Evolutionary conservation across 1,140 invertebrate genomes (phyloP), one percentile per base, ranked within the genome.

Genomic region (Neodiprion fabricii): DNA sequence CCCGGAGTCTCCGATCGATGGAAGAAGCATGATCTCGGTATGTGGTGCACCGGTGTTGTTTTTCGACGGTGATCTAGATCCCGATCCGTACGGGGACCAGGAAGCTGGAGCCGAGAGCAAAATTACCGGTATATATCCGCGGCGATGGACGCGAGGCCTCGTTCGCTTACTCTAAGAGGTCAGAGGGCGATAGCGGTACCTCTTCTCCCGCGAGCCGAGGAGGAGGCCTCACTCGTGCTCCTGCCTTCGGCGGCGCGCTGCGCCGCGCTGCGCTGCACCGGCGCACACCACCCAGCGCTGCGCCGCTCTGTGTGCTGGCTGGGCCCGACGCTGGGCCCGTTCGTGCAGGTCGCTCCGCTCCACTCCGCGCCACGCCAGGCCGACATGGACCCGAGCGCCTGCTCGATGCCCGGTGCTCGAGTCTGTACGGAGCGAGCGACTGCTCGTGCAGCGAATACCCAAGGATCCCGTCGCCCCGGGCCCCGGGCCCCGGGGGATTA

Each of bases 131-230:
- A 79, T 65, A 70, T 17, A 65, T 49, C 70, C 67, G 81, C 78
- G 76, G 80, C 53, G 53, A 61, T 81, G 79, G 80, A 85, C 83
- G 83, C 53, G 81, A 85, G 84, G 80, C 76, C 81, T 76, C 78
- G 79, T 80, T 86, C 80, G 80, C 83, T 85, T 78, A 81, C 75
- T 78, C 79, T 28, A 76, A 81, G 82, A 81, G 87, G 87, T 88
- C 85, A 87, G 79, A 87, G 87, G 87, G 84, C 84, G 83, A 85
- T 87, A 88, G 87, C 86, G 87, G 87, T 88, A 87, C 85, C 83
- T 78, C 84, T 83, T 79, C 69, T 74, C 71, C 73, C 75, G 77
- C 53, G 53, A 61, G 53, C 53, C 53, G 53, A 83, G 79, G 76
- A 77, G 77, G 77, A 78, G 79, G 80, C 81, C 81, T 79, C 78